Conservation (phyloP, 2,113 vertebrate genomes). For the Nannobrachium achirus region DNA sequence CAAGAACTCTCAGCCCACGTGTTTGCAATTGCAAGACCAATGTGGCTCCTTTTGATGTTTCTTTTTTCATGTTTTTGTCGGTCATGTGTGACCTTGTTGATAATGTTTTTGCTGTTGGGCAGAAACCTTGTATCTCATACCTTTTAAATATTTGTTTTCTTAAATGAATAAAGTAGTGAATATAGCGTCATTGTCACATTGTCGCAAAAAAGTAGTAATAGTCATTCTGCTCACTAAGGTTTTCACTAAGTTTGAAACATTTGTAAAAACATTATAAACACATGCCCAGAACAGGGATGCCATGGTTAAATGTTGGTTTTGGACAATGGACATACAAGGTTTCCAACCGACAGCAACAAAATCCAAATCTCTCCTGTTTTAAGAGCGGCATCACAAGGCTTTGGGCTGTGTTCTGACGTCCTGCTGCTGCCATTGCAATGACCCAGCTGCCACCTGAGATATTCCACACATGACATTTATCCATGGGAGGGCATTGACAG, state of each 20-base stretch:
- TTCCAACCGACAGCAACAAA: too few species aligned
- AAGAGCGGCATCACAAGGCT: conserved; percentile 54
- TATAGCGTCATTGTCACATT: too few species aligned
- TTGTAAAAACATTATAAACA: too few species aligned
- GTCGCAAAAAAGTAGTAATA: too few species aligned
- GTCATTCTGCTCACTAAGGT: too few species aligned
- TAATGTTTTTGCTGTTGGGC: not conserved
- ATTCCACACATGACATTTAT: conserved; percentile 82
- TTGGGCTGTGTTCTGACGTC: conserved; percentile 73
- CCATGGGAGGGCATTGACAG: conserved; percentile 78
- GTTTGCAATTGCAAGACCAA: conserved; percentile 20
- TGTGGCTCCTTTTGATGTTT: conserved; percentile 12
- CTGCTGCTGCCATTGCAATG: conserved; percentile 59
- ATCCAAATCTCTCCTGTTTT: not conserved
- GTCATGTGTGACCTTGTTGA: conserved; percentile 51
- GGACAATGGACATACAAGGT: too few species aligned
- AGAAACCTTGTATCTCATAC: not conserved
- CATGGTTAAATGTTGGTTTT: too few species aligned
- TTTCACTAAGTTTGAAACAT: too few species aligned
- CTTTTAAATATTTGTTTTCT: too few species aligned
- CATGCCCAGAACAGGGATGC: too few species aligned
- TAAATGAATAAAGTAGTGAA: too few species aligned
- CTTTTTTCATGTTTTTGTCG: conserved; percentile 4
- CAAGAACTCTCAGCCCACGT: not conserved
- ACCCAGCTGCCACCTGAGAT: conserved; percentile 80